These are phyloP conservation scores for Eptesicus fuscus DNA, from an alignment of 2,113 vertebrate species.

Conservation along the genomic window DNA sequence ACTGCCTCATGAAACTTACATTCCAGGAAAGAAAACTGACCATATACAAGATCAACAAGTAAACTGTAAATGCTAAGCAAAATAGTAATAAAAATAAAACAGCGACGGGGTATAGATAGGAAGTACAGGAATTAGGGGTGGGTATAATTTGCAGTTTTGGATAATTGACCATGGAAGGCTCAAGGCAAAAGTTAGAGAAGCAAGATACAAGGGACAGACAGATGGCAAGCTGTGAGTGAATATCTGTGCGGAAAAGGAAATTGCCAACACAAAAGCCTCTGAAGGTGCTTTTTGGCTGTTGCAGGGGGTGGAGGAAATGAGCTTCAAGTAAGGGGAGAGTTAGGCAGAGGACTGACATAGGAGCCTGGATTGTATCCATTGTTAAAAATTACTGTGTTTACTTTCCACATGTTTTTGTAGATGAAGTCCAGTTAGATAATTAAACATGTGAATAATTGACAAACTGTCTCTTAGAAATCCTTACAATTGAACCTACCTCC, in stretches of 20 bases:
- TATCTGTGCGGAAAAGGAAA: not conserved
- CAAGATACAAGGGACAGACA: not conserved
- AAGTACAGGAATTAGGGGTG: too few species aligned
- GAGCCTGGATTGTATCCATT: not conserved
- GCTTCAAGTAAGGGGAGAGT: not conserved
- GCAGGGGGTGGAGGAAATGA: not conserved
- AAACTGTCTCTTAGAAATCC: not conserved
- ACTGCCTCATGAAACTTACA: not conserved
- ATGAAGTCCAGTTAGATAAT: not conserved
- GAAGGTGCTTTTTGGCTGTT: not conserved
- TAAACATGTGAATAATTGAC: not conserved
- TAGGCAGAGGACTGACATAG: not conserved
- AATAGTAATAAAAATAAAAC: not conserved
- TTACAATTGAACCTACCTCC: not conserved
- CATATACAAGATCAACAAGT: not conserved
- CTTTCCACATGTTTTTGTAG: not conserved
- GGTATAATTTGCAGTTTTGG: not conserved
- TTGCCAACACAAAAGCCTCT: not conserved
- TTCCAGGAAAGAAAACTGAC: not conserved
- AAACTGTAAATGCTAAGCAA: not conserved
- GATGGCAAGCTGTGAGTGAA: not conserved
- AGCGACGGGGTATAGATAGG: not conserved
- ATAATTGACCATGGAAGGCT: not conserved
- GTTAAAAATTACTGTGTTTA: not conserved
- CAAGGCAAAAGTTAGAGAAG: not conserved